Percentiles rank a stretch among this genome's conserved stretches.
phyloP scores from a whole-genome alignment of 2,888 invertebrate genomes.

The Drosophila koepferae region DNA sequence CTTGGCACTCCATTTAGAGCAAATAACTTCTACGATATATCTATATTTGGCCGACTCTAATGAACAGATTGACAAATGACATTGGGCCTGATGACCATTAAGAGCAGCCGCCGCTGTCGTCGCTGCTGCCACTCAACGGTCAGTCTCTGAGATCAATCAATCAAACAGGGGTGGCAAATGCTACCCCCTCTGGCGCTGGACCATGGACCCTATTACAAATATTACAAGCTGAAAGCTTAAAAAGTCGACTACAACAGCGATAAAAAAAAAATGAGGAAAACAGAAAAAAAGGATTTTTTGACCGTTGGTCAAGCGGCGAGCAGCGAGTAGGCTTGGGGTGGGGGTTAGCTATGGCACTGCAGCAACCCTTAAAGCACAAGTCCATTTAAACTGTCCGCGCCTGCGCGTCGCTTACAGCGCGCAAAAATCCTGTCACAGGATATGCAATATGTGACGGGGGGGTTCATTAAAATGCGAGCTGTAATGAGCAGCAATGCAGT shows the following conservation, averaged over 20 bases:
- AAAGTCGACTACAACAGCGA: conserved; percentile 44
- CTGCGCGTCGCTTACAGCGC: conserved; percentile 55
- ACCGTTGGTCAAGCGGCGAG: conserved; percentile 57
- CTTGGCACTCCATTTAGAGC: conserved; percentile 13
- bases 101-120: conserved; percentile 43
- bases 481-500: conserved; percentile 68
- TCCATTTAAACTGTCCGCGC: conserved; percentile 76
- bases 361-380: conserved; percentile 59
- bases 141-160: conserved; percentile 73
- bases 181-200: conserved; percentile 1
- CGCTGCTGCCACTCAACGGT: conserved; percentile 66
- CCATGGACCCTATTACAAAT: conserved; percentile 13
- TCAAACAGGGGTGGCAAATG: conserved; percentile 62
- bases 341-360: conserved; percentile 1
- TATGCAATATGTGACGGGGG: conserved; percentile 21
- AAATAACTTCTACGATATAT: conserved; percentile 19
- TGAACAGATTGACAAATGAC: conserved; percentile 66
- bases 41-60: conserved; percentile 20
- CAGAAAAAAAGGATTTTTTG: conserved; percentile 39
- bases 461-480: conserved; percentile 75
- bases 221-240: conserved; percentile 54
- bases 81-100: conserved; percentile 71
- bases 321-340: neutral
- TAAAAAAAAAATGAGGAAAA: neutral
- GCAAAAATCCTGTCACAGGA: conserved; percentile 62